Evolutionary conservation across 2,797 vertebrate genomes (phyloP).

Genomic region (Pangasius mekongensis): DNA sequence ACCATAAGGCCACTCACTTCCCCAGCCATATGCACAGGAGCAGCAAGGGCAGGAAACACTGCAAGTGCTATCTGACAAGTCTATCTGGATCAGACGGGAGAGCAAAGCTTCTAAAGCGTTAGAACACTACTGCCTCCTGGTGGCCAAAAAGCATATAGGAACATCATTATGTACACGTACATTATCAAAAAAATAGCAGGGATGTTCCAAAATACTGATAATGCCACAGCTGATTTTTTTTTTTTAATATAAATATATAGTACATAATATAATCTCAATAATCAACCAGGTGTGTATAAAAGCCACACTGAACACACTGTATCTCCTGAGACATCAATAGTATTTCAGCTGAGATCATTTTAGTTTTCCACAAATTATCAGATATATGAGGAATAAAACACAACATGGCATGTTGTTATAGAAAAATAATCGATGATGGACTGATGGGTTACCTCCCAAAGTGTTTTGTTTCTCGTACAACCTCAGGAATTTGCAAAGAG

Average conservation of each 20-base stretch:
- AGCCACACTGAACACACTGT: neutral
- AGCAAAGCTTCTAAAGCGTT: neutral
- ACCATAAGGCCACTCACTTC: constrained; percentile 23
- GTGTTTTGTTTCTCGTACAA: neutral
- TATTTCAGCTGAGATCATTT: neutral
- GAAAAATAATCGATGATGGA: neutral
- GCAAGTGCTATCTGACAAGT: neutral
- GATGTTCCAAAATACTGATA: neutral
- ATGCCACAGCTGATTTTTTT: neutral
- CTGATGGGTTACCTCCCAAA: neutral
- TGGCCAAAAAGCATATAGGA: neutral
- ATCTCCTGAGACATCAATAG: neutral
- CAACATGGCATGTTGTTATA: neutral
- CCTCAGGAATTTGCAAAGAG: neutral
- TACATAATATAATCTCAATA: no score
- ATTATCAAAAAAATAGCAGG: neutral
- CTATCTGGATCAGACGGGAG: neutral
- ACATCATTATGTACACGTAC: neutral
- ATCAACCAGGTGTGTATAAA: neutral
- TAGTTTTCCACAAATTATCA: neutral
- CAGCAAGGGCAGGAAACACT: neutral
- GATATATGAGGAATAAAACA: neutral
- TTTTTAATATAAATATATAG: no score
- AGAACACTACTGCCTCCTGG: constrained; percentile 24
- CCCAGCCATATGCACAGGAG: neutral